Percentiles rank a stretch among this genome's conserved stretches.
phyloP scores from a whole-genome alignment of 2,888 invertebrate species.

The Aleiodes leptofemur region DNA sequence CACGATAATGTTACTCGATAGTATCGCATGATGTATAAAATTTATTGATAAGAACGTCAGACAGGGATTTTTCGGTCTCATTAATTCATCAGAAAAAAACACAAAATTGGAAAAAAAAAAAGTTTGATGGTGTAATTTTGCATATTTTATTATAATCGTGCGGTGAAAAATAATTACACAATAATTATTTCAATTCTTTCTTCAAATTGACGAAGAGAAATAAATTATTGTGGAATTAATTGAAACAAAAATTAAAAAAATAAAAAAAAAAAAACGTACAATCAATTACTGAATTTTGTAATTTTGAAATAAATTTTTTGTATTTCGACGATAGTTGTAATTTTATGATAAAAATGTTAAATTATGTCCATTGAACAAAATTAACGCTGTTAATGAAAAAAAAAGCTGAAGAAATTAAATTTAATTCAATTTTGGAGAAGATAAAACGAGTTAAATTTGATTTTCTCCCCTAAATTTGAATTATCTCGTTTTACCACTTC shows the following conservation, averaged over 20 bases:
- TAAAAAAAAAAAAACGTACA: slow-evolving; percentile 42
- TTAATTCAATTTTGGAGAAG: not conserved
- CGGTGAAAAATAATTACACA: slow-evolving; percentile 12
- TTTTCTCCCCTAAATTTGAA: too few species aligned
- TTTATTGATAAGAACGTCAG: too few species aligned
- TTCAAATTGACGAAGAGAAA: slow-evolving; percentile 8
- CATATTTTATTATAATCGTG: slow-evolving; percentile 36
- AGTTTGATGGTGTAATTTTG: slow-evolving; percentile 40
- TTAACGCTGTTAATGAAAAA: slow-evolving; percentile 29
- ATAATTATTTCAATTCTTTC: not conserved
- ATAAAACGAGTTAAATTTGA: not conserved
- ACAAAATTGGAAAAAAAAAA: slow-evolving; percentile 3
- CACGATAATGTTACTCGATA: slow-evolving; percentile 22
- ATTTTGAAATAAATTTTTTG: slow-evolving; percentile 48
- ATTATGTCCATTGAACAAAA: slow-evolving; percentile 28
- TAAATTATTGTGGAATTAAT: slow-evolving; percentile 20
- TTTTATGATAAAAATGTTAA: slow-evolving; percentile 40
- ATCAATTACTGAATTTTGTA: slow-evolving; percentile 47
- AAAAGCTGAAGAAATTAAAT: slow-evolving; percentile 9
- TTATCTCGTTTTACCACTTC: too few species aligned
- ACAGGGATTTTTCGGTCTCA: too few species aligned
- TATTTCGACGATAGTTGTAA: slow-evolving; percentile 40
- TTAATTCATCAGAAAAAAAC: not conserved
- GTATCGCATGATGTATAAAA: slow-evolving; percentile 9
- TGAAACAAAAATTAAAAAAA: not conserved